Evolutionary conservation across 2,797 vertebrate genomes (phyloP), one percentile per base, ranked within the genome.

Genomic region (Peromyscus eremicus): DNA sequence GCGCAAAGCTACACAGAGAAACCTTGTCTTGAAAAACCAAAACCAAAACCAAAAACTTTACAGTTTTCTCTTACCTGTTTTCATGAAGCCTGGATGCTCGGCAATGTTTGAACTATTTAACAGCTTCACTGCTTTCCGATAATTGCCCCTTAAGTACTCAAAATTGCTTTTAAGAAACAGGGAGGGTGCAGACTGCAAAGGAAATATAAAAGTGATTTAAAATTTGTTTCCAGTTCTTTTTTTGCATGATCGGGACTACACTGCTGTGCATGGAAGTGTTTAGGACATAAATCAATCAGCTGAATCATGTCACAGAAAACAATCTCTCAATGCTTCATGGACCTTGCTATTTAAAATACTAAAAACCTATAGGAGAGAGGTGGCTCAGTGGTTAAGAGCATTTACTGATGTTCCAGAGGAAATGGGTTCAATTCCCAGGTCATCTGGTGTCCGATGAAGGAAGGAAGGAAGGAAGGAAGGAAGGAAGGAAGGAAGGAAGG

Each of bases 131-230:
- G 99, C 99, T 99, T 99, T 99, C 70, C 99, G 99, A 97, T 99
- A 99, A 99, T 99, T 99, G 98, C 99, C 99, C 98, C 99, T 99
- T 98, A 99, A 98, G 98, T 99, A 99, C 96, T 99, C 99, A 98
- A 99, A 99, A 98, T 99, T 99, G 98, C 99, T 99, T 98, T 99
- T 99, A 93, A 99, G 99, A 98, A 99, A 99, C 16, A 99, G 99
- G 46, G 99, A 99, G 68, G 99, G 99, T 10, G 99, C 99, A 93
- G 99, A 99, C 99, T 99, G 98, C 85, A 92, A 98, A 97, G 94
- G 83, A 97, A 97, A 98, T 93, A 97, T 85, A 95, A 71, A 90
- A 62, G n/a, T 84, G 1, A 94, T 92, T 98, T 88, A 91, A 32
- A 52, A 55, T 84, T 87, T 96, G 85, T 82, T 85, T 91, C 95